Evolutionary conservation across 37 sponge, comb jelly and placozoan species (phyloP).

Genomic region (Beroe ovata): DNA sequence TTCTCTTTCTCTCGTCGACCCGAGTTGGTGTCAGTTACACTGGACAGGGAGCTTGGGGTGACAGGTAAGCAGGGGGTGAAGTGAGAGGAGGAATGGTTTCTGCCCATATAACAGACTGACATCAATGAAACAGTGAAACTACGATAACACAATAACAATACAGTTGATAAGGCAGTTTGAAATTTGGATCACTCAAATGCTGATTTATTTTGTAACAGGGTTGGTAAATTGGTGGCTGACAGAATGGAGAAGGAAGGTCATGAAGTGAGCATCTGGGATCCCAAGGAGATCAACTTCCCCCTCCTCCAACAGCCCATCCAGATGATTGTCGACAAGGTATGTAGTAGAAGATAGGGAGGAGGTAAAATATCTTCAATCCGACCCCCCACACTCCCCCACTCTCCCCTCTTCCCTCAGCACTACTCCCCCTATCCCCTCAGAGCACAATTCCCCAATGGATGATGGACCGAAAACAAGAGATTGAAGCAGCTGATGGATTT

Average conservation of each 20-base stretch:
- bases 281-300: conserved; percentile 77
- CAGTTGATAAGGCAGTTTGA: too few relatives aligned
- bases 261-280: conserved; percentile 77
- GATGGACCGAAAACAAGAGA: conserved; percentile 72
- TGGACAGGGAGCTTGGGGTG: conserved; percentile 19
- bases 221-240: conserved; percentile 73
- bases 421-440: conserved; percentile 9
- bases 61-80: too few relatives aligned
- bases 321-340: conserved; percentile 28
- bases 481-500: conserved; percentile 78
- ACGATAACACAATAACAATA: too few relatives aligned
- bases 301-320: conserved; percentile 79
- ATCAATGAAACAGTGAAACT: too few relatives aligned
- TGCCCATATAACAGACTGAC: too few relatives aligned
- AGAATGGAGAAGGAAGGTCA: conserved; percentile 73
- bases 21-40: conserved; percentile 18
- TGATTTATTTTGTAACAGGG: too few relatives aligned
- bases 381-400: too few relatives aligned
- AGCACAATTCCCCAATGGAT: conserved; percentile 72
- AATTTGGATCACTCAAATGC: too few relatives aligned
- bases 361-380: too few relatives aligned
- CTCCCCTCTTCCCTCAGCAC: too few relatives aligned
- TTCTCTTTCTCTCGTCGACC: conserved; percentile 16
- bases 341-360: too few relatives aligned
- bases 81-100: too few relatives aligned